A percentile compares a stretch with the other conserved stretches of the same genome.
phyloP scores from a whole-genome alignment of 2,888 invertebrate genomes.

The Phortica okadai region DNA sequence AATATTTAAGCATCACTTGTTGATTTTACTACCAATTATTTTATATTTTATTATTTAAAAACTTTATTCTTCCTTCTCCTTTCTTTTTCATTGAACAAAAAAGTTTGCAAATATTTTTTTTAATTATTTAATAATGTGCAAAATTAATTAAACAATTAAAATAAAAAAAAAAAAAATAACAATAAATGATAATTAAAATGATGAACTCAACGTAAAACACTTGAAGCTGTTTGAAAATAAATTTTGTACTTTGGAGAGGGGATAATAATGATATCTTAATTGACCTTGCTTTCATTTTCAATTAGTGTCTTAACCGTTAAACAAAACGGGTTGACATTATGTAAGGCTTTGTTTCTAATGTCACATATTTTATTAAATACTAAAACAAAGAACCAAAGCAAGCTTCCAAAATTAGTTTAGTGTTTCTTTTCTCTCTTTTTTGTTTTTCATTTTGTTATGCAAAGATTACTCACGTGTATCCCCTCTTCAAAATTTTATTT shows the following conservation, averaged over 20 bases:
- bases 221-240: constrained; percentile 52
- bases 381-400: constrained; percentile 39
- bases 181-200: constrained; percentile 39
- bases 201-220: constrained; percentile 33
- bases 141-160: constrained; percentile 25
- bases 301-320: constrained; percentile 15
- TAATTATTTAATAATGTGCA: constrained; percentile 27
- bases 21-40: background rate
- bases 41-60: background rate
- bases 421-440: constrained; percentile 60
- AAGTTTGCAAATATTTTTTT: constrained; percentile 27
- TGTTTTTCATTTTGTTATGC: constrained; percentile 62
- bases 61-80: constrained; percentile 50
- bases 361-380: constrained; percentile 29
- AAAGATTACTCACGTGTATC: constrained; percentile 74
- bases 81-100: constrained; percentile 37
- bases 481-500: constrained; percentile 77
- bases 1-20: background rate
- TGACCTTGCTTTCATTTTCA: constrained; percentile 29
- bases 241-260: constrained; percentile 70
- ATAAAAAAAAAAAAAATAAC: constrained; percentile 34
- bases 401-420: constrained; percentile 52
- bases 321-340: constrained; percentile 30
- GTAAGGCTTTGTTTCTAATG: constrained; percentile 58
- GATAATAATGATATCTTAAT: constrained; percentile 59